Evolutionary conservation across 2,113 vertebrate genomes (phyloP), one percentile per base, ranked within the genome.

Genomic region (Saccopteryx leptura): DNA sequence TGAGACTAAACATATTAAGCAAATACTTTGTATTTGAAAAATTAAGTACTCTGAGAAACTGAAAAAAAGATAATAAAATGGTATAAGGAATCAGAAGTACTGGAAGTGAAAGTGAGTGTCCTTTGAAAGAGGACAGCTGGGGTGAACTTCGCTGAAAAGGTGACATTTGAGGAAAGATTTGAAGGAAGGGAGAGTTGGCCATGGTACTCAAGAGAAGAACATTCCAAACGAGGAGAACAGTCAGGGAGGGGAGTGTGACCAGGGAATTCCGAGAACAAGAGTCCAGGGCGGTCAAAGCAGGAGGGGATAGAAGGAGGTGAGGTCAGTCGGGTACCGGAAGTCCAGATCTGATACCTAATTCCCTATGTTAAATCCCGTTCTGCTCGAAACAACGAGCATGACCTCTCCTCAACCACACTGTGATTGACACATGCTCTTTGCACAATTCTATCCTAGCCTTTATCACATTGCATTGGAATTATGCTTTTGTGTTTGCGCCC

Each of bases 291-390:
- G 65, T 2, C 18, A 46, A 75, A 71, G 39, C 19, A 18, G 31
- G 58, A 50, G 12, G 31, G 28, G 28, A 5, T 10, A 0, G 46
- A 5, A 28, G 5, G 10, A 63, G n/a, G 80, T 15, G 54, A 31
- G 14, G 46, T 76, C 23, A 15, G 28, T 48, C 9, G 50, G 39
- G 71, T 15, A 65, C 33, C 0, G 3, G 9, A 60, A 58, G 31
- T 60, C 48, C 7, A 26, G 17, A 74, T 33, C 17, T 58, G 28
- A 33, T 33, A 63, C 71, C 5, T 71, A 76, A 52, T 33, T 66
- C 86, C 93, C 75, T 90, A 7, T 63, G 3, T 90, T 94, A 90
- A 92, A 86, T 85, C 63, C 79, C 88, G 83, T 97, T 88, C 94
- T 83, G 74, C 76, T 86, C n/a, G 68, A 95, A 93, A 61, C 13